Evolutionary conservation across 35 echinoderm and acorn worm species (phyloP).

Genomic region (Apostichopus californicus): DNA sequence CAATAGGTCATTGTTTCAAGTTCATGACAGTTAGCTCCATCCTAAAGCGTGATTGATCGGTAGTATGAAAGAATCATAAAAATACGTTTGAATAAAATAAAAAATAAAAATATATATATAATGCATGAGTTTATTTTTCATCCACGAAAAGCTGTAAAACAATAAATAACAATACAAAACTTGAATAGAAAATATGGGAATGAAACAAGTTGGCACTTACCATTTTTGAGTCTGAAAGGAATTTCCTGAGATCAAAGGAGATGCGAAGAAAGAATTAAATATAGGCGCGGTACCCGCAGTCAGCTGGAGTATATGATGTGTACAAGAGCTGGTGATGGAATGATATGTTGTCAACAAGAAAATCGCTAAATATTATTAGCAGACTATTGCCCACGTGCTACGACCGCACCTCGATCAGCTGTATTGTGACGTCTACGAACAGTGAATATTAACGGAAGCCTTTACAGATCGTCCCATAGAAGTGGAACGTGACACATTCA

Average conservation of each 20-base stretch:
- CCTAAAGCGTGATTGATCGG: no score
- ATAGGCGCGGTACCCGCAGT: conserved; percentile 3
- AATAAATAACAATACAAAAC: background rate
- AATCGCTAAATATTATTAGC: background rate
- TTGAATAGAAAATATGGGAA: background rate
- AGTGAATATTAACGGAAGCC: background rate
- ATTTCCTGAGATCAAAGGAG: background rate
- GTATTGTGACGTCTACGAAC: background rate
- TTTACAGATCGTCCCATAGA: background rate
- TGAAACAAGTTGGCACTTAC: background rate
- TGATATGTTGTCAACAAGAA: background rate
- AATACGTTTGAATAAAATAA: background rate
- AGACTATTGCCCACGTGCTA: background rate
- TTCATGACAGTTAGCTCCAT: no score
- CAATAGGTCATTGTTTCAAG: no score
- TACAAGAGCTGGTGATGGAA: conserved; percentile 47
- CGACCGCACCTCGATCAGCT: conserved; percentile 32
- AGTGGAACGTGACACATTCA: no score
- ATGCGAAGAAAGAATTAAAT: background rate
- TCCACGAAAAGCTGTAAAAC: background rate
- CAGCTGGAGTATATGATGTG: conserved; percentile 43
- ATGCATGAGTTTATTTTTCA: background rate
- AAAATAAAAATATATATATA: background rate
- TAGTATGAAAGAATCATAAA: background rate
- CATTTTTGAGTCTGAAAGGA: background rate